phyloP scores from a whole-genome alignment of 2,888 invertebrate species.

The Hyalella azteca region DNA sequence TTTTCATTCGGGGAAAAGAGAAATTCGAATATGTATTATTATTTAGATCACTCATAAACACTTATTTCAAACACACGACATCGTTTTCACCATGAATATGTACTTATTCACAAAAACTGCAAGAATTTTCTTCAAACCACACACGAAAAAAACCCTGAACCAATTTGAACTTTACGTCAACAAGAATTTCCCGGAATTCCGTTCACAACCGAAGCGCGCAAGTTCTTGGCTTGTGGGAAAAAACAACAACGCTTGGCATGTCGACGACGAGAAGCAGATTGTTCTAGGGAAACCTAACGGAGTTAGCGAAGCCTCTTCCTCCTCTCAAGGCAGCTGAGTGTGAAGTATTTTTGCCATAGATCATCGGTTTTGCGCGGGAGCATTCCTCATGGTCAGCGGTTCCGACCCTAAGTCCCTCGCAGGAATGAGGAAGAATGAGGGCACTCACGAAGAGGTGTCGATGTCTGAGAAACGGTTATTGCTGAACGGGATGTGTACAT shows the following conservation, averaged over 20 bases:
- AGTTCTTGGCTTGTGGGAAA: not conserved
- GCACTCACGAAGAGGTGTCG: not conserved
- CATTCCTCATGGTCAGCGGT: constrained; percentile 1
- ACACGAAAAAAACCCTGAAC: too few relatives aligned
- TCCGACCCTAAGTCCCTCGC: not conserved
- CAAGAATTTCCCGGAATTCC: too few relatives aligned
- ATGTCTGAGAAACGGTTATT: too few relatives aligned
- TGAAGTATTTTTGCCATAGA: constrained; percentile 33
- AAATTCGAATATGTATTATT: too few relatives aligned
- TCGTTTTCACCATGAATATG: too few relatives aligned
- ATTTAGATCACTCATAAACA: too few relatives aligned
- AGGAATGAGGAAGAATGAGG: not conserved
- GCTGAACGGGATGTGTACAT: too few relatives aligned
- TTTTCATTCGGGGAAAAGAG: too few relatives aligned
- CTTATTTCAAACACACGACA: too few relatives aligned
- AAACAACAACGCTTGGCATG: constrained; percentile 1
- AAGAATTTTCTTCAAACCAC: too few relatives aligned
- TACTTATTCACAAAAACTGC: too few relatives aligned
- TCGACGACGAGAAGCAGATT: constrained; percentile 22
- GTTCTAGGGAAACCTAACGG: constrained; percentile 16
- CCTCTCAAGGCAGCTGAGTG: constrained; percentile 9
- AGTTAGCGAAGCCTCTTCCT: not conserved
- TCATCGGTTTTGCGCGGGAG: not conserved
- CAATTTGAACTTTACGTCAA: too few relatives aligned
- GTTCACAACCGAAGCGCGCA: not conserved